Evolutionary conservation across 2,888 invertebrate genomes (phyloP).

Genomic region (Pegoplata infirma): DNA sequence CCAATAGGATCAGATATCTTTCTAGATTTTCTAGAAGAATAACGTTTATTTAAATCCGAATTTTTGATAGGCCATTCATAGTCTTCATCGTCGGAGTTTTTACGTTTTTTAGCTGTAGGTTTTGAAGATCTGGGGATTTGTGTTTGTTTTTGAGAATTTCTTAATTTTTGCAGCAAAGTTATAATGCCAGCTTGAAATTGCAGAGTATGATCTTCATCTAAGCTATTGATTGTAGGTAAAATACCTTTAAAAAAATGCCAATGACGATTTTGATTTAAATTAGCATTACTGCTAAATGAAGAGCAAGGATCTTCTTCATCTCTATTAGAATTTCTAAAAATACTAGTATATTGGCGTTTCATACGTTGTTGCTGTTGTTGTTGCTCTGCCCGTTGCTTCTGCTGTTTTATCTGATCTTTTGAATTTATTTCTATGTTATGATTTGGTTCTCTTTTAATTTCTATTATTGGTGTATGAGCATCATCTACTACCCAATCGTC

Average conservation of each 20-base stretch:
- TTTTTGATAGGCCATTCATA: slow-evolving; percentile 3
- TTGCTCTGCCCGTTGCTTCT: too few species aligned
- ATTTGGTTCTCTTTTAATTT: neutral
- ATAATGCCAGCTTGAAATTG: slow-evolving; percentile 46
- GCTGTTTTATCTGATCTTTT: neutral
- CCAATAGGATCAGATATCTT: slow-evolving; percentile 28
- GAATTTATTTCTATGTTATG: neutral
- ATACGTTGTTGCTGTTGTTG: neutral
- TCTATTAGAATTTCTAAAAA: neutral
- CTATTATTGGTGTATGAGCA: neutral
- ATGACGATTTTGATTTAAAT: slow-evolving; percentile 43
- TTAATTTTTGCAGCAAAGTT: slow-evolving; percentile 33
- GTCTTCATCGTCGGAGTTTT: neutral
- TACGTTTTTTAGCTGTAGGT: slow-evolving; percentile 1
- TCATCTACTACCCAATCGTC: slow-evolving; percentile 35
- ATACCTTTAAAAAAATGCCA: slow-evolving; percentile 52
- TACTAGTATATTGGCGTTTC: slow-evolving; percentile 17
- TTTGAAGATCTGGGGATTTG: neutral
- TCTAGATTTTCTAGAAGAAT: neutral
- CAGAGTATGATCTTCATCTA: slow-evolving; percentile 51
- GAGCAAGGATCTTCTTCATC: neutral
- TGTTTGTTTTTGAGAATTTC: slow-evolving; percentile 28
- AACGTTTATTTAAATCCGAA: neutral
- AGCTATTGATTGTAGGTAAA: slow-evolving; percentile 19
- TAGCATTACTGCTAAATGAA: neutral